A percentile compares a stretch with the other conserved stretches of the same genome.
Conservation (phyloP, 2,888 invertebrate genomes). For the Barypeithes pellucidus region DNA sequence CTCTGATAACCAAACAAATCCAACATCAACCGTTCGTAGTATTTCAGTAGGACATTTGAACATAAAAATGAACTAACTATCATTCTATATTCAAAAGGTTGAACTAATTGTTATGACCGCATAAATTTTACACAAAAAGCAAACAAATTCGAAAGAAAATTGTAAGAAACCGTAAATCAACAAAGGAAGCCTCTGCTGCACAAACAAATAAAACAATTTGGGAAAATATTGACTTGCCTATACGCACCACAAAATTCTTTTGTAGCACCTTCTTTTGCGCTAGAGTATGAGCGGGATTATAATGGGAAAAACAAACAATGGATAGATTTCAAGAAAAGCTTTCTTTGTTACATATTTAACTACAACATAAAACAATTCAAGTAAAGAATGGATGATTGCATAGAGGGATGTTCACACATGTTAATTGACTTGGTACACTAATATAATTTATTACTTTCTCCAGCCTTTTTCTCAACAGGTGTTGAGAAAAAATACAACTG, state of each 20-base stretch:
- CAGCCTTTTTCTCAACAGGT: slow-evolving; percentile 13
- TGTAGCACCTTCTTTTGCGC: slow-evolving; percentile 49
- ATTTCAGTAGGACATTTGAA: slow-evolving; percentile 33
- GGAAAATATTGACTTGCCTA: slow-evolving; percentile 55
- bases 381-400: slow-evolving; percentile 52
- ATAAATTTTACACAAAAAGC: slow-evolving; percentile 45
- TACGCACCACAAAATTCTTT: slow-evolving; percentile 40
- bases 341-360: slow-evolving; percentile 60
- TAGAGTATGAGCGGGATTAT: slow-evolving; percentile 30
- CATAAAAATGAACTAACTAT: slow-evolving; percentile 44
- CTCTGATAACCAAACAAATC: slow-evolving; percentile 27
- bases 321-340: slow-evolving; percentile 58
- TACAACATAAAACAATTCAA: slow-evolving; percentile 55
- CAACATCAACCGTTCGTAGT: slow-evolving; percentile 40
- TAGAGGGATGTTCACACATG: slow-evolving; percentile 40
- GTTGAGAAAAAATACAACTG: too few species aligned
- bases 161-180: slow-evolving; percentile 52
- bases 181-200: slow-evolving; percentile 54
- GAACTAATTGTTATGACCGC: slow-evolving; percentile 54
- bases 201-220: slow-evolving; percentile 53
- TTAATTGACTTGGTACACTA: slow-evolving; percentile 39
- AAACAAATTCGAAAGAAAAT: slow-evolving; percentile 47
- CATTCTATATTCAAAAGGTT: slow-evolving; percentile 47
- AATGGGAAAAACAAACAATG: slow-evolving; percentile 53
- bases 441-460: slow-evolving; percentile 27